Conservation (phyloP, 1,140 invertebrate species). For the Periplaneta americana region DNA sequence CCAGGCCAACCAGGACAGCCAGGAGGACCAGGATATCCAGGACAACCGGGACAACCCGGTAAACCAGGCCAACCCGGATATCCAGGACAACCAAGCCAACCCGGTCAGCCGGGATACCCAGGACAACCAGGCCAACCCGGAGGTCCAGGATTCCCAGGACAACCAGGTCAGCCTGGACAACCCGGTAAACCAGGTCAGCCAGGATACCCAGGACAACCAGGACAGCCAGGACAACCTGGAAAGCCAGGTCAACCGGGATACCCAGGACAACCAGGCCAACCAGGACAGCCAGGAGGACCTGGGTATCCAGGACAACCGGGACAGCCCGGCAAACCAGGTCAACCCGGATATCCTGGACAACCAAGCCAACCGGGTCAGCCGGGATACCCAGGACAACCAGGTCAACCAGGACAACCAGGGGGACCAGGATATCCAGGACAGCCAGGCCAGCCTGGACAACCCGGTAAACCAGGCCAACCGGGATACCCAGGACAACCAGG, state of each 20-base stretch:
- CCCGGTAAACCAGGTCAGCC: background rate
- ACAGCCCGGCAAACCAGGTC: conserved; percentile 10
- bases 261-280: conserved; percentile 15
- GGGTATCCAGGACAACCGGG: conserved; percentile 21
- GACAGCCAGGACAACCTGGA: conserved; percentile 19
- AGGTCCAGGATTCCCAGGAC: no score
- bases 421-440: conserved; percentile 22
- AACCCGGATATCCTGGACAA: background rate
- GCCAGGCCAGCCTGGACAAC: conserved; percentile 20
- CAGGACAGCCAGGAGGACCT: conserved; percentile 17
- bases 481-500: conserved; percentile 29
- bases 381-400: conserved; percentile 19
- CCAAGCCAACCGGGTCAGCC: no score
- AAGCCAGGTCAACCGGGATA: conserved; percentile 20
- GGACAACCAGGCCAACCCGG: no score
- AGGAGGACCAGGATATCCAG: no score
- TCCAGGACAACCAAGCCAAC: no score
- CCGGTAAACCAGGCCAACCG: conserved; percentile 27
- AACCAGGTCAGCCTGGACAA: no score
- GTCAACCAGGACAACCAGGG: conserved; percentile 17
- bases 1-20: no score
- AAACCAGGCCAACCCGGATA: no score
- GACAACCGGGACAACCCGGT: no score
- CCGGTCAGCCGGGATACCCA: no score
- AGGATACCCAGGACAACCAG: conserved; percentile 2